Percentiles rank a stretch among this genome's conserved stretches.
Conservation (phyloP, 2,888 invertebrate genomes). For the Chymomyza amoena region DNA sequence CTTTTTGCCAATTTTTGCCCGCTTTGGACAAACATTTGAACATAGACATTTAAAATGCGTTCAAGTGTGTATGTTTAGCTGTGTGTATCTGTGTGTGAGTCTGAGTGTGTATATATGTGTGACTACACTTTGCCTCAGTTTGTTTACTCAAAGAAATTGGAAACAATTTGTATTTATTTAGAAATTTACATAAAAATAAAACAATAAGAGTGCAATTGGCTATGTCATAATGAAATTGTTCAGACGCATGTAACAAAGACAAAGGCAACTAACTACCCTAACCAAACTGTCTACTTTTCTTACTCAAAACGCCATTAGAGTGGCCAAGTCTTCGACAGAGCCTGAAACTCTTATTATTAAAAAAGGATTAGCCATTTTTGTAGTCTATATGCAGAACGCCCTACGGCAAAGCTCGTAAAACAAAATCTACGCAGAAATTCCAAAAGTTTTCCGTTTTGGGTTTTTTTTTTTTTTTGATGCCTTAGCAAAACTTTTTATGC, state of each 20-base stretch:
- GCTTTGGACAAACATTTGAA: conserved; percentile 42
- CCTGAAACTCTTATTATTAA: conserved; percentile 31
- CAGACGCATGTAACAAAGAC: conserved; percentile 29
- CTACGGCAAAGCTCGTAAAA: background rate
- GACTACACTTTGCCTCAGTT: conserved; percentile 18
- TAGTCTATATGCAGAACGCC: background rate
- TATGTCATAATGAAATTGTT: conserved; percentile 51
- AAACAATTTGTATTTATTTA: conserved; percentile 65
- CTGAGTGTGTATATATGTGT: background rate
- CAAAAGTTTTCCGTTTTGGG: background rate
- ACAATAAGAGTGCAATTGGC: conserved; percentile 64
- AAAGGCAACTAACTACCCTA: conserved; percentile 36
- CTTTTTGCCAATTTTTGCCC: conserved; percentile 22
- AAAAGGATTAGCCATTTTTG: conserved; percentile 42
- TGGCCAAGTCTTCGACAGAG: background rate
- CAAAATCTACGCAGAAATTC: background rate
- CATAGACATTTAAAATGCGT: conserved; percentile 32
- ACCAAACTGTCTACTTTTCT: background rate
- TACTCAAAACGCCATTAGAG: background rate
- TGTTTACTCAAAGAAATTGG: conserved; percentile 56
- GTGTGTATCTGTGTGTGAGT: conserved; percentile 12
- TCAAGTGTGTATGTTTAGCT: background rate
- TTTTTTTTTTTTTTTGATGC: background rate
- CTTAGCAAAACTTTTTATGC: conserved; percentile 3
- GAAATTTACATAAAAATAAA: conserved; percentile 63